A percentile compares a stretch with the other conserved stretches of the same genome.
phyloP scores from a whole-genome alignment of 1,140 invertebrate genomes.

The Onthophagus taurus region DNA sequence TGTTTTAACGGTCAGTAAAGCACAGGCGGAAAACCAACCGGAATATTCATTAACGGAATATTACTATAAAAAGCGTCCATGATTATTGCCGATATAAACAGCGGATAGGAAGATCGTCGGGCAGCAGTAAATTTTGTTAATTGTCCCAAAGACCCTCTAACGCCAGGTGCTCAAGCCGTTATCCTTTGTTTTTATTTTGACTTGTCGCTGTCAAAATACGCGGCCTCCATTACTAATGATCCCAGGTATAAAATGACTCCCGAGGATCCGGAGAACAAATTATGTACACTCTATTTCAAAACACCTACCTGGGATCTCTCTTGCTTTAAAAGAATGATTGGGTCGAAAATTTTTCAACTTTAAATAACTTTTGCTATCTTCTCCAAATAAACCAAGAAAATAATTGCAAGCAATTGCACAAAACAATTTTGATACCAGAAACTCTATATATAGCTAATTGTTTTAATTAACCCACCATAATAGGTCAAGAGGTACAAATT shows the following conservation, averaged over 20 bases:
- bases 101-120: slow-evolving; percentile 3
- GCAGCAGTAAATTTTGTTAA: slow-evolving; percentile 9
- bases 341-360: too few relatives aligned
- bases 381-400: too few relatives aligned
- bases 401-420: too few relatives aligned
- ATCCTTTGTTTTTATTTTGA: slow-evolving; percentile 18
- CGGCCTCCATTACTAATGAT: slow-evolving; percentile 17
- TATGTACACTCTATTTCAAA: slow-evolving; percentile 10
- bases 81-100: slow-evolving; percentile 10
- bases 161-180: slow-evolving; percentile 17
- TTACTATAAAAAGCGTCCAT: slow-evolving; percentile 6
- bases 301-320: too few relatives aligned
- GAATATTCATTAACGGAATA: slow-evolving; percentile 8
- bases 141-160: slow-evolving; percentile 6
- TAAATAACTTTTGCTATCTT: too few relatives aligned
- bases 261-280: slow-evolving; percentile 11
- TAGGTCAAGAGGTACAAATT: too few relatives aligned
- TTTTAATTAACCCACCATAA: too few relatives aligned
- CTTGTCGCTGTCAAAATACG: slow-evolving; percentile 14
- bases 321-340: background rate
- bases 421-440: too few relatives aligned
- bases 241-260: slow-evolving; percentile 9
- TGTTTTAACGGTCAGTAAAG: slow-evolving; percentile 5
- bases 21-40: slow-evolving; percentile 1
- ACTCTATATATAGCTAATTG: too few relatives aligned